Evolutionary conservation across 2,113 vertebrate species (phyloP).

Genomic region (Misgurnus mizolepis): DNA sequence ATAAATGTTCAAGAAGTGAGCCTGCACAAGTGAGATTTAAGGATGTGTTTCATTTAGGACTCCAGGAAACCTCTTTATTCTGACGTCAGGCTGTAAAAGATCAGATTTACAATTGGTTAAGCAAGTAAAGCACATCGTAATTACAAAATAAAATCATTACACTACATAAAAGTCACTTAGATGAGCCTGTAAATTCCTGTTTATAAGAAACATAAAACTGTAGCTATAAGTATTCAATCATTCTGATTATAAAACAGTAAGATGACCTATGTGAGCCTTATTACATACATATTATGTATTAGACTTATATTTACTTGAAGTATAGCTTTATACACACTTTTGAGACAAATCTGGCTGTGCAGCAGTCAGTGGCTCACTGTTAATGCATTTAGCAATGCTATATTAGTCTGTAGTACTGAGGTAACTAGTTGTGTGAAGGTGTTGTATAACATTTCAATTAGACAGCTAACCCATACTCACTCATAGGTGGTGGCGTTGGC

Average conservation of each 20-base stretch:
- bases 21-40: background rate
- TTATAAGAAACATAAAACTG: background rate
- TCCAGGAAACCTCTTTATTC: slow-evolving; percentile 23
- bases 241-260: too few species aligned
- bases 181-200: too few species aligned
- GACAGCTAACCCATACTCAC: slow-evolving; percentile 76
- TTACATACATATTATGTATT: too few species aligned
- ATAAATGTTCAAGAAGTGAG: background rate
- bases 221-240: too few species aligned
- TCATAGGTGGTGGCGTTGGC: slow-evolving; percentile 79
- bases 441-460: background rate
- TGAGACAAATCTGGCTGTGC: too few species aligned
- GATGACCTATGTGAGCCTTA: too few species aligned
- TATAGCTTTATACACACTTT: too few species aligned
- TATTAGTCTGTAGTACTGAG: background rate
- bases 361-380: background rate
- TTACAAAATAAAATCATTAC: background rate
- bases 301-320: too few species aligned
- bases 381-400: background rate
- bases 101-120: background rate
- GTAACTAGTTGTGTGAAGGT: too few species aligned
- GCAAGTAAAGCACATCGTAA: background rate
- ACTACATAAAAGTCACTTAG: background rate
- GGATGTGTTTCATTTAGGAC: background rate
- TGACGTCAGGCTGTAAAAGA: slow-evolving; percentile 29